Base-by-base conservation (phyloP, 2,888 invertebrate genomes). In the Formica aserva region DNA sequence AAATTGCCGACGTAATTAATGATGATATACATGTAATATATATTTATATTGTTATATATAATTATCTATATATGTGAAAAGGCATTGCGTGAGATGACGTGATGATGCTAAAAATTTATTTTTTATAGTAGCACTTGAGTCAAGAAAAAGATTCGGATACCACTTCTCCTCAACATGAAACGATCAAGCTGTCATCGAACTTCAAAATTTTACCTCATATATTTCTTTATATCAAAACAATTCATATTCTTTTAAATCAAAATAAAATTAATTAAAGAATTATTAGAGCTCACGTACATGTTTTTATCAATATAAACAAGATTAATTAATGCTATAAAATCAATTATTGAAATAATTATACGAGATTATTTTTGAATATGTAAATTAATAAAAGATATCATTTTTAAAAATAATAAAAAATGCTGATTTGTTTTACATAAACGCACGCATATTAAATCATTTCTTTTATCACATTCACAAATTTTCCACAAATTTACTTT, bases 181-280 rank as follows among this genome's bases (percentile, higher is more conserved):
- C 32, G 8, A 60, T 60, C 35, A 45, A 71, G 45, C 45, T 78
- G 32, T 78, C 78, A 60, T 80, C 78, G 26, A 78, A 60, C 26
- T 48, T 15, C 41, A 18, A 65, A 26, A 69, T 26, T 71, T 66
- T 13, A 29, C 5, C 9, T 60, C 13, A 0, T 60, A n/a, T 11
- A 22, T 32, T 45, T n/a, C 4, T 45, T 3, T 15, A 18, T 57
- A 45, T 26, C 1, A 13, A 57, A 22, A 45, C n/a, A 22, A 38
- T 66, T 77, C 4, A 5, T 5, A 66, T 13, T 66, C 13, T 41
- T 26, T 55, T 18, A 5, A n/a, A 77, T 0, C 15, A 55, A 41
- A 29, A 22, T 67, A 29, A 41, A 60, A 32, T 5, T 32, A n/a
- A 32, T 35, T 35, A 45, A 32, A 62, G 0, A 72, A 62, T 72